phyloP scores from a whole-genome alignment of 2,113 vertebrate genomes.

The Pelusios castaneus region DNA sequence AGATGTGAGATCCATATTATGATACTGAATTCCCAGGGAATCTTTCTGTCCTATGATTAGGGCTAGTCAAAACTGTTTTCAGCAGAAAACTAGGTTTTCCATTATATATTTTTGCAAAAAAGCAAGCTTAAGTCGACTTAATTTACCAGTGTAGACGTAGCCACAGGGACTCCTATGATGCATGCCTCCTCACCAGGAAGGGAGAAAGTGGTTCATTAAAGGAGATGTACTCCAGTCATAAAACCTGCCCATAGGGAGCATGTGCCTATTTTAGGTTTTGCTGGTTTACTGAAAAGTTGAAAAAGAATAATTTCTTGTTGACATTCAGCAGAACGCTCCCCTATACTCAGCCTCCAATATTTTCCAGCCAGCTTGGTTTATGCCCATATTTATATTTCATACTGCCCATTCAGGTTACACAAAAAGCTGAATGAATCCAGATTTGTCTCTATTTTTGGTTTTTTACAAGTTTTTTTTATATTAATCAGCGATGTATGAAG shows the following conservation, averaged over 20 bases:
- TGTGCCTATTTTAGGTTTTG: not conserved
- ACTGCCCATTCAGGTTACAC: no score
- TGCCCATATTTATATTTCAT: no score
- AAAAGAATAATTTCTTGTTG: not conserved
- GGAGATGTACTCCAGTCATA: not conserved
- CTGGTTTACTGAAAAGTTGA: not conserved
- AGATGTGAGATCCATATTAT: not conserved
- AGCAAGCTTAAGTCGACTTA: no score
- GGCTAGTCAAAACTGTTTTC: not conserved
- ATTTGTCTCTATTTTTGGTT: no score
- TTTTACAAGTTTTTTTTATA: no score
- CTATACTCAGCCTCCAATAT: no score
- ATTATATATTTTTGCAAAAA: not conserved
- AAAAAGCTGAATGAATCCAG: no score
- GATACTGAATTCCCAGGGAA: fast-evolving
- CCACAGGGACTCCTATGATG: not conserved
- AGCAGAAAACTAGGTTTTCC: not conserved
- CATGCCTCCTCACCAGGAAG: not conserved
- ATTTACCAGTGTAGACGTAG: no score
- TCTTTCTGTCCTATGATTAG: fast-evolving
- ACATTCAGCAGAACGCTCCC: no score
- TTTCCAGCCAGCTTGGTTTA: no score
- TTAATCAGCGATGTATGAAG: no score
- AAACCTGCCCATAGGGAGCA: fast-evolving
- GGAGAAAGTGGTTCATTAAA: not conserved